These are phyloP conservation scores for Chloropsis hardwickii DNA, from an alignment of 2,113 vertebrate species.

Conservation along the genomic window DNA sequence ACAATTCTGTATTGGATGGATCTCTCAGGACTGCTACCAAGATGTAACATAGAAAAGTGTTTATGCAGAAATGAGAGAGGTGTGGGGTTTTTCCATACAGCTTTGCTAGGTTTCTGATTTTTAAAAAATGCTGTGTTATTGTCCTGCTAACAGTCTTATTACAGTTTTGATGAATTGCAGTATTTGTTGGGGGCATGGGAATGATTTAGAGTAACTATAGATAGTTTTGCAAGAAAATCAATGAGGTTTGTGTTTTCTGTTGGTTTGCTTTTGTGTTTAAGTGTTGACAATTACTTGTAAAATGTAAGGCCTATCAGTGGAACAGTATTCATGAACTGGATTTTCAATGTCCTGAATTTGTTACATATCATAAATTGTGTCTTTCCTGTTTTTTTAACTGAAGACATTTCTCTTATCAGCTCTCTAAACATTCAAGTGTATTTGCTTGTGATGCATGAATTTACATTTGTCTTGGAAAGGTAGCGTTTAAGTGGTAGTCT, in stretches of 20 bases:
- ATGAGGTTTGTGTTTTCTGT: neutral
- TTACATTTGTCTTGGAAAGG: neutral
- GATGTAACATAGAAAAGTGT: neutral
- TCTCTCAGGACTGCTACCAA: conserved; percentile 17
- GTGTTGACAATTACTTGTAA: neutral
- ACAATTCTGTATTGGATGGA: neutral
- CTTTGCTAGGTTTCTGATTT: neutral
- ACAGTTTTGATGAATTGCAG: neutral
- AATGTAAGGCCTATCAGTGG: neutral
- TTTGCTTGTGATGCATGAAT: neutral
- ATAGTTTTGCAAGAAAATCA: neutral
- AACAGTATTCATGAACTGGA: neutral
- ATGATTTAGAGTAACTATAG: neutral
- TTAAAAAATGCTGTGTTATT: neutral
- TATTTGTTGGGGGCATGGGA: neutral
- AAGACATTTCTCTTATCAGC: neutral
- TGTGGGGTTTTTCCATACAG: neutral
- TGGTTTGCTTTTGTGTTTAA: neutral
- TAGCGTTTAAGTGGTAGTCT: neutral
- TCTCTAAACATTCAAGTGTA: neutral
- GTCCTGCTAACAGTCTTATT: neutral
- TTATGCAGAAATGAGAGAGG: neutral
- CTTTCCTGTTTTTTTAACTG: neutral
- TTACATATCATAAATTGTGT: neutral
- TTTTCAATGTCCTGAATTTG: neutral